A percentile compares a stretch with the other conserved stretches of the same genome.
Conservation (phyloP, 2,797 vertebrate genomes). For the Pangasius mekongensis region DNA sequence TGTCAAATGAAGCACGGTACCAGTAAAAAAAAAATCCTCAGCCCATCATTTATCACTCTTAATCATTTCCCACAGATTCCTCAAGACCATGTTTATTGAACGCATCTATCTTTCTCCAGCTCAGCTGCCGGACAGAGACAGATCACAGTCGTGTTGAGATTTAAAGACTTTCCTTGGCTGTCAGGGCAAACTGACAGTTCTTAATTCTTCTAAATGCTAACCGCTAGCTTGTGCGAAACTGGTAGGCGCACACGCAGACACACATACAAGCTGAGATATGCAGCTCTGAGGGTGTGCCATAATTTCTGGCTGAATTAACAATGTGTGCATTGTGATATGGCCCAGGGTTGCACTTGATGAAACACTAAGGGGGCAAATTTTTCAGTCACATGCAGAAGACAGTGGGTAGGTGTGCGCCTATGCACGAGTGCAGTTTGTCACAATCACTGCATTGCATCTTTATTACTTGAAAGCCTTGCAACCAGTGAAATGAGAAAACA, state of each 20-base stretch:
- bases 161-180: constrained; percentile 71
- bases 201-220: constrained; percentile 72
- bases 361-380: constrained; percentile 20
- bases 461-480: constrained; percentile 25
- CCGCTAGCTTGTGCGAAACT: constrained; percentile 43
- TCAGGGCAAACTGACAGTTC: constrained; percentile 65
- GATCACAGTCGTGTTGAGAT: constrained; percentile 67
- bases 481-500: constrained; percentile 13
- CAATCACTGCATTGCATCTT: neutral
- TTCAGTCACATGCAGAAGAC: constrained; percentile 24
- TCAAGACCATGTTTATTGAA: constrained; percentile 79
- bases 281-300: constrained; percentile 32
- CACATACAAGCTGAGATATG: constrained; percentile 25
- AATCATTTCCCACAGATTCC: constrained; percentile 81
- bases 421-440: constrained; percentile 31
- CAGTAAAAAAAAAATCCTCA: constrained; percentile 48
- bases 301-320: constrained; percentile 47
- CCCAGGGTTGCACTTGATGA: constrained; percentile 6
- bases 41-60: constrained; percentile 76
- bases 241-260: constrained; percentile 8
- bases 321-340: constrained; percentile 50
- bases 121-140: constrained; percentile 70
- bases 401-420: neutral
- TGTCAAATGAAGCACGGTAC: constrained; percentile 62
- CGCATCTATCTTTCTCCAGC: constrained; percentile 73